phyloP scores from a whole-genome alignment of 2,113 vertebrate genomes.

The Blennius ocellaris region DNA sequence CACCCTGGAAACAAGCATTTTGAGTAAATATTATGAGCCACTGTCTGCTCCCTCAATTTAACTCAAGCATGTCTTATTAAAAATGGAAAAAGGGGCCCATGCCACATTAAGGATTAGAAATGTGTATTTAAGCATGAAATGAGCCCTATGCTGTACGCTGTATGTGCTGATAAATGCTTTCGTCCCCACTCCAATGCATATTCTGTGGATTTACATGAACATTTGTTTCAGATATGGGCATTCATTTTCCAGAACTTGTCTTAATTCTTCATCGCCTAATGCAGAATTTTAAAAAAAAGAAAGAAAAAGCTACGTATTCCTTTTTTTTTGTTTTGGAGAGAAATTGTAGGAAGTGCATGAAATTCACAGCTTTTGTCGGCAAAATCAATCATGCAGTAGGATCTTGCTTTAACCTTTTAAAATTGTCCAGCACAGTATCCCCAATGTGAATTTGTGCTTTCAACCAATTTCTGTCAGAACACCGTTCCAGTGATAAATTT shows the following conservation, averaged over 20 bases:
- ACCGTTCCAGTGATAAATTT: slow-evolving; percentile 55
- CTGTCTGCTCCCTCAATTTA: slow-evolving; percentile 61
- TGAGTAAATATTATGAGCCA: slow-evolving; percentile 69
- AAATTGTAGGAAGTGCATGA: background rate
- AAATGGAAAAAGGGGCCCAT: slow-evolving; percentile 60
- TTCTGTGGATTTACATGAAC: slow-evolving; percentile 38
- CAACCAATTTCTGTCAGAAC: slow-evolving; percentile 58
- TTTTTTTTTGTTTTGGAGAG: no score
- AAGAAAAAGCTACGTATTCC: no score
- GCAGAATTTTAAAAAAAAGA: no score
- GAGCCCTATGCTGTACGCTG: slow-evolving; percentile 44
- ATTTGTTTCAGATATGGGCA: slow-evolving; percentile 46
- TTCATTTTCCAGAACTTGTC: slow-evolving; percentile 55
- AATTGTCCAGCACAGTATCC: slow-evolving; percentile 34
- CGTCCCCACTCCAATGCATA: slow-evolving; percentile 15
- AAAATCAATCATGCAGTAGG: slow-evolving; percentile 46
- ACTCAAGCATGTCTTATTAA: slow-evolving; percentile 75
- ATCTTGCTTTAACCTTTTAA: slow-evolving; percentile 49
- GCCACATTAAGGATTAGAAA: slow-evolving; percentile 70
- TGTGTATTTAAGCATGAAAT: slow-evolving; percentile 75
- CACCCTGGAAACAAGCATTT: slow-evolving; percentile 68
- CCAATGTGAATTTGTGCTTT: slow-evolving; percentile 51
- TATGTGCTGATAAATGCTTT: slow-evolving; percentile 53
- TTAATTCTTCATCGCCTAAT: slow-evolving; percentile 24
- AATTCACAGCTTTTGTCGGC: slow-evolving; percentile 11